phyloP scores from a whole-genome alignment of 2,888 invertebrate genomes.

The Nowickia ferox region DNA sequence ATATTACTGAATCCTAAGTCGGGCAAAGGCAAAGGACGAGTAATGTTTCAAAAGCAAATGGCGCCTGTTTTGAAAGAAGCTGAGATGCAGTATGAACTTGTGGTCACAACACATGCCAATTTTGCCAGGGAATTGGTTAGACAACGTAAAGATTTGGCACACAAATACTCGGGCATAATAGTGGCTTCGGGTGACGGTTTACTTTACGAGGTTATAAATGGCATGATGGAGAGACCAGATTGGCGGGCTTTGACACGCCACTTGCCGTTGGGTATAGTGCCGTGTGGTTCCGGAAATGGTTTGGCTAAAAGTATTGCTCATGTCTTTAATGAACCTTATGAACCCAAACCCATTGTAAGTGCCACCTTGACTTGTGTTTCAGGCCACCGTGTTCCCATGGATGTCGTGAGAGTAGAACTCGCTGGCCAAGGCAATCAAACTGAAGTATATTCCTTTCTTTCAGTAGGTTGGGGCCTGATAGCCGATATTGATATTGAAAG shows the following conservation, averaged over 20 bases:
- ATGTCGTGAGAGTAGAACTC: slow-evolving; percentile 93
- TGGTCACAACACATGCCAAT: slow-evolving; percentile 93
- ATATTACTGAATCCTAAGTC: slow-evolving; percentile 97
- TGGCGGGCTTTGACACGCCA: slow-evolving; percentile 91
- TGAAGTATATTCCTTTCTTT: slow-evolving; percentile 95
- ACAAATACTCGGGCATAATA: slow-evolving; percentile 85
- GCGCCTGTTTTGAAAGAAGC: slow-evolving; percentile 94
- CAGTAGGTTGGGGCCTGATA: slow-evolving; percentile 97
- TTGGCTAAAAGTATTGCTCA: slow-evolving; percentile 93
- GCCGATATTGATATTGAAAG: slow-evolving; percentile 99
- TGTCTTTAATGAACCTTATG: slow-evolving; percentile 91
- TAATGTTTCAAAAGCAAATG: slow-evolving; percentile 93
- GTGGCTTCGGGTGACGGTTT: slow-evolving; percentile 93
- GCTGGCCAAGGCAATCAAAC: slow-evolving; percentile 79
- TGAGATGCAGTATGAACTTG: slow-evolving; percentile 92
- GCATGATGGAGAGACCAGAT: slow-evolving; percentile 94
- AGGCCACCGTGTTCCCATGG: slow-evolving; percentile 90
- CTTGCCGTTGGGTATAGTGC: slow-evolving; percentile 94
- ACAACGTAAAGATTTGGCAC: slow-evolving; percentile 85
- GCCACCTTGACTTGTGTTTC: slow-evolving; percentile 91
- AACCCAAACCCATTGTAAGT: slow-evolving; percentile 90
- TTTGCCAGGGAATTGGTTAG: slow-evolving; percentile 93
- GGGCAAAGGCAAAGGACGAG: slow-evolving; percentile 94
- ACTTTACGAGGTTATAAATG: slow-evolving; percentile 93
- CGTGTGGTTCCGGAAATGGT: slow-evolving; percentile 99